Evolutionary conservation across 2,888 invertebrate species (phyloP).

Genomic region (Xylota segnis): DNA sequence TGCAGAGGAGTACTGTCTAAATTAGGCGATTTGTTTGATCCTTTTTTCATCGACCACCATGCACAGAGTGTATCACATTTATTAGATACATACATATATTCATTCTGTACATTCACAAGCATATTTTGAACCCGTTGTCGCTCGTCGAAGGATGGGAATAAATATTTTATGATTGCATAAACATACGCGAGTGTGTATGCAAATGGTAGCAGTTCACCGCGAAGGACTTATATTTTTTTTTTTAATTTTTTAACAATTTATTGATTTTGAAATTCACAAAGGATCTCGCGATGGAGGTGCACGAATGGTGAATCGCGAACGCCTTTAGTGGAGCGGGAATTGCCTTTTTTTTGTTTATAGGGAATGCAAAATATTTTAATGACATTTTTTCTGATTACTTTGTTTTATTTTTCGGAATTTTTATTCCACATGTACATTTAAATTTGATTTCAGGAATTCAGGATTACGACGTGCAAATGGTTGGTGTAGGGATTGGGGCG

Average conservation of each 20-base stretch:
- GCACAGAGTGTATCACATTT: background rate
- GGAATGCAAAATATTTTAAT: constrained; percentile 2
- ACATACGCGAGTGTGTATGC: too few relatives aligned
- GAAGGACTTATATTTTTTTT: background rate
- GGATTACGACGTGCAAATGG: constrained; percentile 12
- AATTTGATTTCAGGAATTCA: constrained; percentile 15
- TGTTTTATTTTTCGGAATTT: background rate
- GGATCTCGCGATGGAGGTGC: background rate
- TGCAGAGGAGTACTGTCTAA: background rate
- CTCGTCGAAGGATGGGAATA: constrained; percentile 17
- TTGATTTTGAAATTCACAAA: constrained; percentile 14
- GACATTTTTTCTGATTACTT: background rate
- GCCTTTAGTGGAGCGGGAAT: background rate
- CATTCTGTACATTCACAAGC: constrained; percentile 40
- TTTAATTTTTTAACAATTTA: background rate
- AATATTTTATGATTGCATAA: constrained; percentile 24
- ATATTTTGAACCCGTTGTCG: constrained; percentile 1
- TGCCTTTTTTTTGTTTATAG: background rate
- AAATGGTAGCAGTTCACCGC: constrained; percentile 1
- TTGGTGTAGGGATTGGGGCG: background rate
- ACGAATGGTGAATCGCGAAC: background rate
- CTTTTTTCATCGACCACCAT: constrained; percentile 37
- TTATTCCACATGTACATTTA: background rate
- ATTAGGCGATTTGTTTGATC: constrained; percentile 55
- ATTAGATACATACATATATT: constrained; percentile 29